Evolutionary conservation across 1,140 invertebrate species (phyloP).

Genomic region (Sitophilus oryzae): DNA sequence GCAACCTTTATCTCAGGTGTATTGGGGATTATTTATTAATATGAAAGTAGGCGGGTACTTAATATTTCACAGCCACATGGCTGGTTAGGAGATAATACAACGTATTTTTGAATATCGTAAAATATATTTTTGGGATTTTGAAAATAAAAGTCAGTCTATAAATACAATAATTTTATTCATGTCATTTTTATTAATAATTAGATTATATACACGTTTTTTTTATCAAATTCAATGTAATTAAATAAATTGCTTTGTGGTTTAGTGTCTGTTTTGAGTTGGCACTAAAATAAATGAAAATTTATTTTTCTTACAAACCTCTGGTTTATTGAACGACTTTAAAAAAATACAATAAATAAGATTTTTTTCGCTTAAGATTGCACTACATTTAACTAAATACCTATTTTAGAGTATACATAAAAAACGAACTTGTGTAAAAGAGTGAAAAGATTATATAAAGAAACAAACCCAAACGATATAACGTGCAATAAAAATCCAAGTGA

Average conservation of each 20-base stretch:
- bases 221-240: slow-evolving; percentile 24
- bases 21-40: too few species aligned
- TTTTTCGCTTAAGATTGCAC: slow-evolving; percentile 28
- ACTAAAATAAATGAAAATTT: slow-evolving; percentile 15
- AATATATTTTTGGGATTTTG: not conserved
- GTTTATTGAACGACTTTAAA: slow-evolving; percentile 23
- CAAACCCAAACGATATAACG: slow-evolving; percentile 21
- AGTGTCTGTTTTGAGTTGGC: slow-evolving; percentile 23
- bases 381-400: slow-evolving; percentile 22
- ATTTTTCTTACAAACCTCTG: slow-evolving; percentile 19
- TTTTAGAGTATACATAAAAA: slow-evolving; percentile 9
- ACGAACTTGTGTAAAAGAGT: slow-evolving; percentile 5
- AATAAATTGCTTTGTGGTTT: slow-evolving; percentile 26
- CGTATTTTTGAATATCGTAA: too few species aligned
- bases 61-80: too few species aligned
- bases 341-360: slow-evolving; percentile 25
- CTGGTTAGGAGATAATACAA: too few species aligned
- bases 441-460: slow-evolving; percentile 19
- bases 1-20: slow-evolving; percentile 5
- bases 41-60: too few species aligned
- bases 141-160: slow-evolving; percentile 26
- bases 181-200: slow-evolving; percentile 29
- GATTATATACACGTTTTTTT: slow-evolving; percentile 31
- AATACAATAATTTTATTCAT: slow-evolving; percentile 37
- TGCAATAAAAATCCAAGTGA: slow-evolving; percentile 21